Percentiles rank a stretch among this genome's conserved stretches.
phyloP scores from a whole-genome alignment of 2,888 invertebrate species.

The Ctenicera cuprea region DNA sequence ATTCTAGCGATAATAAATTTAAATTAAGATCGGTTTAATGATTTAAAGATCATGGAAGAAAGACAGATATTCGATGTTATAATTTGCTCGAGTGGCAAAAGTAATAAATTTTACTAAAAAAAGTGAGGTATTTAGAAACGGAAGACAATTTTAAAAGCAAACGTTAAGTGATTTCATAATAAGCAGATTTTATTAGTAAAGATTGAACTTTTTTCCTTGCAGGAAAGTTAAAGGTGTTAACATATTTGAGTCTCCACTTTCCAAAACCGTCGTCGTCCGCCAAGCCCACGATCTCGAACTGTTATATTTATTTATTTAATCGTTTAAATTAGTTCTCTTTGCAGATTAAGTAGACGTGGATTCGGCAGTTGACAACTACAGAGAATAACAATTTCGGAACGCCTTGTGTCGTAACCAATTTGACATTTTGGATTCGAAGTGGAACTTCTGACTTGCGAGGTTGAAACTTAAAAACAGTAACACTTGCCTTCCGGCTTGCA shows the following conservation, averaged over 20 bases:
- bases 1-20: slow-evolving; percentile 20
- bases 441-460: slow-evolving; percentile 42
- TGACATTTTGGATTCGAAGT: slow-evolving; percentile 53
- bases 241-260: slow-evolving; percentile 39
- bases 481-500: slow-evolving; percentile 51
- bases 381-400: slow-evolving; percentile 51
- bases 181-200: slow-evolving; percentile 36
- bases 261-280: slow-evolving; percentile 46
- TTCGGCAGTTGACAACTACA: slow-evolving; percentile 49
- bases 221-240: slow-evolving; percentile 43
- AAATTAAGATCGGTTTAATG: slow-evolving; percentile 18
- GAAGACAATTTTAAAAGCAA: slow-evolving; percentile 33
- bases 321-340: slow-evolving; percentile 52
- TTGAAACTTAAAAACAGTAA: slow-evolving; percentile 45
- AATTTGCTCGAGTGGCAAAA: slow-evolving; percentile 19
- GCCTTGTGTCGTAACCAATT: slow-evolving; percentile 54
- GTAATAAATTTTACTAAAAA: slow-evolving; percentile 26
- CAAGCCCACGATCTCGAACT: slow-evolving; percentile 49
- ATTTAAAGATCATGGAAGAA: slow-evolving; percentile 18
- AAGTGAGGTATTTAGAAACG: slow-evolving; percentile 32
- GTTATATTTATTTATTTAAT: slow-evolving; percentile 52
- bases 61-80: slow-evolving; percentile 16
- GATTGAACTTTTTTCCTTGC: slow-evolving; percentile 32
- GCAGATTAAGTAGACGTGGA: slow-evolving; percentile 48
- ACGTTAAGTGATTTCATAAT: slow-evolving; percentile 37